phyloP scores from a whole-genome alignment of 1,140 invertebrate genomes.

The Brachionus asplanchnoidis region DNA sequence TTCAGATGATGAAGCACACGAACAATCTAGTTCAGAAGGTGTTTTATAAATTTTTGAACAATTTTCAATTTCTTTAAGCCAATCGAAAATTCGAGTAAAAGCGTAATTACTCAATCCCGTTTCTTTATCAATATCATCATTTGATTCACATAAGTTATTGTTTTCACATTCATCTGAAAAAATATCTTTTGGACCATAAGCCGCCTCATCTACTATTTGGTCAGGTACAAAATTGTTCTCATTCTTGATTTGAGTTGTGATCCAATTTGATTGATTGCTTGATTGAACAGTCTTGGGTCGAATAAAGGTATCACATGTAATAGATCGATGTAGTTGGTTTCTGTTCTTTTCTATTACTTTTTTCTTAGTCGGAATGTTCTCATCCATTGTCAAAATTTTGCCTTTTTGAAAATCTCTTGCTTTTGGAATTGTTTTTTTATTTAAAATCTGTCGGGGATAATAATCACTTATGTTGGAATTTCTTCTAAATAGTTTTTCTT shows the following conservation, averaged over 20 bases:
- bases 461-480: conserved; percentile 16
- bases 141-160: background rate
- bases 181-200: background rate
- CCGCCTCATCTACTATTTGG: background rate
- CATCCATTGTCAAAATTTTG: background rate
- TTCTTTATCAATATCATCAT: background rate
- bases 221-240: background rate
- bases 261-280: background rate
- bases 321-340: background rate
- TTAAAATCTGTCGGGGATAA: background rate
- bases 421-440: background rate
- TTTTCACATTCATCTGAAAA: background rate
- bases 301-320: background rate
- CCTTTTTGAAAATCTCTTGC: background rate
- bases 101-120: background rate
- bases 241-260: background rate
- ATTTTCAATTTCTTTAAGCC: conserved; percentile 34
- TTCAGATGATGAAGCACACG: background rate
- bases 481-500: background rate
- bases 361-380: background rate
- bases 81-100: background rate
- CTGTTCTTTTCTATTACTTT: background rate
- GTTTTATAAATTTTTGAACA: background rate
- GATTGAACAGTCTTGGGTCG: background rate
- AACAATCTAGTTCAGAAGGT: background rate